Conservation (phyloP, 2,113 vertebrate genomes). For the Bolborhynchus lineola region DNA sequence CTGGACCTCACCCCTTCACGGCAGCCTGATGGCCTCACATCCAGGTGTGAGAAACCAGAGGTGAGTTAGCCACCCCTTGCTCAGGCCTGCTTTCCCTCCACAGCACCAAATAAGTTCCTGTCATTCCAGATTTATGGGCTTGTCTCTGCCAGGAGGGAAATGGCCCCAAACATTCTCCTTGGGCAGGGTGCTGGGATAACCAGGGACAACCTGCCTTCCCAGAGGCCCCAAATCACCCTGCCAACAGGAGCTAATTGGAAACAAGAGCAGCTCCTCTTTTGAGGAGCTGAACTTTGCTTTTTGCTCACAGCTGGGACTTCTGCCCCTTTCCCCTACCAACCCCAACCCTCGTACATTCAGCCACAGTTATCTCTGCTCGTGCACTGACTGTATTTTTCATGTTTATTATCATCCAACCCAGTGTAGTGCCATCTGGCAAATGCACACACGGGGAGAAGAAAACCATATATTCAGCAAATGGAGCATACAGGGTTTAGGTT, state of each 20-base stretch:
- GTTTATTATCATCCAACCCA: constrained; percentile 32
- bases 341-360: background rate
- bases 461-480: constrained; percentile 41
- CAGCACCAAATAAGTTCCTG: background rate
- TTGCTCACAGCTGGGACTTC: background rate
- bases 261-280: background rate
- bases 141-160: background rate
- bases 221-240: rapidly evolving
- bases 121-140: background rate
- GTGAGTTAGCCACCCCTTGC: rapidly evolving
- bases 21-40: background rate
- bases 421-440: constrained; percentile 23
- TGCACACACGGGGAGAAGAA: background rate
- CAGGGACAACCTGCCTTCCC: background rate
- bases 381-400: constrained; percentile 33
- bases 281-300: background rate
- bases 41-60: background rate
- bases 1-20: background rate
- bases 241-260: background rate
- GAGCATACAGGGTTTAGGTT: background rate
- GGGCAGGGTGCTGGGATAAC: background rate
- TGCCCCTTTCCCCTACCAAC: background rate
- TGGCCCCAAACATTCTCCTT: background rate
- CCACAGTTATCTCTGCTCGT: background rate
- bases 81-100: background rate